These are phyloP conservation scores for Pteronura brasiliensis DNA, from an alignment of 2,113 vertebrate species.

Conservation along the genomic window DNA sequence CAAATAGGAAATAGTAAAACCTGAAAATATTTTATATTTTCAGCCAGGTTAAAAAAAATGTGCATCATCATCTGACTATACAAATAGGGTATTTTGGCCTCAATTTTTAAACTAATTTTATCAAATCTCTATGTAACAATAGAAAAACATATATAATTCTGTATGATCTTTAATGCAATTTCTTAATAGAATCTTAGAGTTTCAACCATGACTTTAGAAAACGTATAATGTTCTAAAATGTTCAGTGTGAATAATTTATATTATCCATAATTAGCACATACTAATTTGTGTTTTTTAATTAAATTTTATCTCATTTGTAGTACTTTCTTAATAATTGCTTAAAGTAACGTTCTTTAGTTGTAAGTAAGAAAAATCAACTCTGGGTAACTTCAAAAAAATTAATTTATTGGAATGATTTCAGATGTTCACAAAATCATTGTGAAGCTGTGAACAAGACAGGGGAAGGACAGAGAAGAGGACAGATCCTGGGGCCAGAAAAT, in stretches of 20 bases:
- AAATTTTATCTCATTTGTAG: neutral
- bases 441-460: neutral
- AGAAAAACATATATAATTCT: slow-evolving; percentile 25
- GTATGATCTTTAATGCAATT: neutral
- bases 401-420: neutral
- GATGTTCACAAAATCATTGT: neutral
- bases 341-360: neutral
- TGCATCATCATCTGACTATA: neutral
- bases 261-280: neutral
- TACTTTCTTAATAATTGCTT: neutral
- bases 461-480: neutral
- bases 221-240: neutral
- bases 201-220: neutral
- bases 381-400: neutral
- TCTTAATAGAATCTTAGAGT: neutral
- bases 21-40: slow-evolving; percentile 36
- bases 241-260: neutral
- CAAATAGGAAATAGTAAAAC: slow-evolving; percentile 40
- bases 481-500: neutral
- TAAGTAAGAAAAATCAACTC: neutral
- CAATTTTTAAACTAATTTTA: neutral
- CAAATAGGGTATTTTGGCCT: neutral
- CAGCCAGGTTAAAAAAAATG: neutral
- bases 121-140: neutral
- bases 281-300: neutral